Percentiles rank a stretch among this genome's conserved stretches.
Conservation (phyloP, 2,113 vertebrate genomes). For the Psittacula cyanocephala region DNA sequence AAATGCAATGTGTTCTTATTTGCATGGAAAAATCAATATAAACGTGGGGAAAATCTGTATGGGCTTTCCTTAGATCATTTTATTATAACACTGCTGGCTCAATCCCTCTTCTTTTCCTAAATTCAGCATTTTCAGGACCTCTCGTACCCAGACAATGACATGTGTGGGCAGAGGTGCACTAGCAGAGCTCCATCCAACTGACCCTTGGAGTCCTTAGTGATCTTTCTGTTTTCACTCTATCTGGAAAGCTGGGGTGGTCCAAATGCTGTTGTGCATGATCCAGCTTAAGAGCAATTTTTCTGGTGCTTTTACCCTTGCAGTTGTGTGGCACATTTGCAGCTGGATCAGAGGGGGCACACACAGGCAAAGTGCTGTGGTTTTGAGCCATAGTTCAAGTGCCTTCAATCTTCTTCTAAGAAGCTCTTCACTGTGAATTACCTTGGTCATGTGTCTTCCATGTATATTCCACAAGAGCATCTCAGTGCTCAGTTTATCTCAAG, state of each 20-base stretch:
- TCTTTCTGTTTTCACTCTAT: neutral
- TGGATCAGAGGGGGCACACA: neutral
- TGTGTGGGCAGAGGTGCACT: neutral
- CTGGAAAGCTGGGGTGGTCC: neutral
- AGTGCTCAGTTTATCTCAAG: neutral
- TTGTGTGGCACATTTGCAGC: neutral
- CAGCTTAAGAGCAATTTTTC: neutral
- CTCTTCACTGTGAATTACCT: conserved; percentile 26
- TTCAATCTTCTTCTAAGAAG: neutral
- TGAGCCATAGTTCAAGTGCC: neutral
- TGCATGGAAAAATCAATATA: neutral
- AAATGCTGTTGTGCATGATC: neutral
- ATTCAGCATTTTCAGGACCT: neutral
- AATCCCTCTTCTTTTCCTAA: neutral
- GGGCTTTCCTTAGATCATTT: neutral
- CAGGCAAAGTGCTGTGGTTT: neutral
- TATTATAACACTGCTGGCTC: neutral
- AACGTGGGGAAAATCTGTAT: neutral
- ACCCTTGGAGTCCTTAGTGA: neutral
- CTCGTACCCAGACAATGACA: neutral
- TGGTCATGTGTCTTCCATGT: neutral
- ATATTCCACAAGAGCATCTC: neutral
- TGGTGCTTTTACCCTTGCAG: neutral
- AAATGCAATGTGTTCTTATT: neutral
- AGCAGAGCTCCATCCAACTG: neutral